phyloP scores from a whole-genome alignment of 2,113 vertebrate genomes.

The Pterocles orientalis region DNA sequence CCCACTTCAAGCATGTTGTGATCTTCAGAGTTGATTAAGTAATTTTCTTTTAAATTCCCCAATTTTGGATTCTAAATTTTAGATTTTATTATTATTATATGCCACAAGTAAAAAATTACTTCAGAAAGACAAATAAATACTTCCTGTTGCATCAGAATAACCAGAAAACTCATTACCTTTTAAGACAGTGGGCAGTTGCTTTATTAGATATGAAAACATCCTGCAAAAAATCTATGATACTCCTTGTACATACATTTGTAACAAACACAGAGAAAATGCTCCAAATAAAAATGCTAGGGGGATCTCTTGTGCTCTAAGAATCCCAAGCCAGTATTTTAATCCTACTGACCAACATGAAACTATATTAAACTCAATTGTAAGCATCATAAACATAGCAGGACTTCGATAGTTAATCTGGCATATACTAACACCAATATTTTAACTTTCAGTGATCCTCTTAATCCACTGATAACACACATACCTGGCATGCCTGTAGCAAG shows the following conservation, averaged over 20 bases:
- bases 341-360: not conserved
- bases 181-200: not conserved
- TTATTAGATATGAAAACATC: not conserved
- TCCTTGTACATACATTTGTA: not conserved
- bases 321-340: not conserved
- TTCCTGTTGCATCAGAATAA: not conserved
- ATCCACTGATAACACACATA: slow-evolving; percentile 60
- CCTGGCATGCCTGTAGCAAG: slow-evolving; percentile 93
- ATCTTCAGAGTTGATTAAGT: not conserved
- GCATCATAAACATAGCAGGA: not conserved
- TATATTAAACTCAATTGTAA: not conserved
- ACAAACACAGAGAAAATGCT: not conserved
- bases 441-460: not conserved
- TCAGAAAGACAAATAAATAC: not conserved
- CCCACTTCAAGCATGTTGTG: not conserved
- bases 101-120: not conserved
- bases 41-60: not conserved
- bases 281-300: not conserved
- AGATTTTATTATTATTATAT: not conserved
- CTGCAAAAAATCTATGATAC: not conserved
- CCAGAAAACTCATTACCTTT: not conserved
- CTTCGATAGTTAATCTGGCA: not conserved
- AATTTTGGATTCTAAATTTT: not conserved
- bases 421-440: not conserved
- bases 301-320: not conserved